A percentile compares a stretch with the other conserved stretches of the same genome.
Evolutionary conservation across 2,113 vertebrate species (phyloP).

Genomic region (Salvator merianae): DNA sequence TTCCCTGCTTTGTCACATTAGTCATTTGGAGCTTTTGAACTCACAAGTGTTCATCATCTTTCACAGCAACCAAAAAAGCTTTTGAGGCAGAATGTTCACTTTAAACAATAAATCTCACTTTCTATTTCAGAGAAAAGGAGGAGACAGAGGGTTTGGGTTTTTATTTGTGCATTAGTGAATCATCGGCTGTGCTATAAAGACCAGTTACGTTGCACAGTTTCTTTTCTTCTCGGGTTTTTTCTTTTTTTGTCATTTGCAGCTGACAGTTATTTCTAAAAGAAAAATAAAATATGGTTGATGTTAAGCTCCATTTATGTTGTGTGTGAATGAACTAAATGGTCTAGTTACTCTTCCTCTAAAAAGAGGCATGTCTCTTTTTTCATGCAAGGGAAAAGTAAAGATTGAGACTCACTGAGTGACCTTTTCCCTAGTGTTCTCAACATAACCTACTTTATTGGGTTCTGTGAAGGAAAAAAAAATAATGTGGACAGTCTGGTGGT

Average conservation of each 20-base stretch:
- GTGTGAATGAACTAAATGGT: conserved; percentile 11
- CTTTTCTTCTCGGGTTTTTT: too few species aligned
- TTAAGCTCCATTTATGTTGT: conserved; percentile 14
- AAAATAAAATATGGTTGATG: not conserved
- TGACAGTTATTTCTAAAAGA: not conserved
- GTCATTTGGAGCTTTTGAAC: conserved; percentile 3
- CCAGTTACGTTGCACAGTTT: conserved; percentile 28
- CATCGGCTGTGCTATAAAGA: conserved; percentile 1
- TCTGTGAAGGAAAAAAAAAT: not conserved
- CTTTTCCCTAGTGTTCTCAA: not conserved
- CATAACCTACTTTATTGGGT: not conserved
- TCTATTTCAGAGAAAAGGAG: conserved; percentile 3
- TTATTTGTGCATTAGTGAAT: conserved; percentile 1
- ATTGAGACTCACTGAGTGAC: conserved; percentile 6
- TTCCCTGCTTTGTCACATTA: conserved; percentile 41
- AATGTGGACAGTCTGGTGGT: not conserved
- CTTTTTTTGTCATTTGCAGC: conserved; percentile 36
- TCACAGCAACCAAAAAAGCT: conserved; percentile 15
- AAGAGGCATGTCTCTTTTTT: too few species aligned
- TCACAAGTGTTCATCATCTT: conserved; percentile 13
- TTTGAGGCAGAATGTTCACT: conserved; percentile 35
- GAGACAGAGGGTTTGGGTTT: not conserved
- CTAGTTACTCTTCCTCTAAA: conserved; percentile 19
- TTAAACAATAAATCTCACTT: conserved; percentile 8
- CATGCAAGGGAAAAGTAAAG: conserved; percentile 5